Evolutionary conservation across 2,113 vertebrate genomes (phyloP).

Genomic region (Peromyscus polionotus): DNA sequence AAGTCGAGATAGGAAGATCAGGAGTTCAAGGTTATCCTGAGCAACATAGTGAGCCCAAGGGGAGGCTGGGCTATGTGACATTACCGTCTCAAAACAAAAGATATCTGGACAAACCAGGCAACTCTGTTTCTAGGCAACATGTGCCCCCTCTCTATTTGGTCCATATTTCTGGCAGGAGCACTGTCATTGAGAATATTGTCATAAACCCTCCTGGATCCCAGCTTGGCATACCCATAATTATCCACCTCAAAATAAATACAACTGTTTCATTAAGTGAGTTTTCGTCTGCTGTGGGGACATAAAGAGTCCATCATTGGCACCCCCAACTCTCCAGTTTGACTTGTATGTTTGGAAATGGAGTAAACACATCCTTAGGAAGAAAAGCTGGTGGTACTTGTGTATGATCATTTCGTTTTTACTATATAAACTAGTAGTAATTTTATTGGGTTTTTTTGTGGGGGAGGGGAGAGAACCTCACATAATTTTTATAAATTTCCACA

Average conservation of each 20-base stretch:
- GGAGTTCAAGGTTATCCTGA: background rate
- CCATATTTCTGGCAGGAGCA: slow-evolving; percentile 7
- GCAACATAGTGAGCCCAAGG: background rate
- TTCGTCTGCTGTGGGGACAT: too few relatives aligned
- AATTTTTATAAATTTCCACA: slow-evolving; percentile 24
- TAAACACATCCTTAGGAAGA: slow-evolving; percentile 31
- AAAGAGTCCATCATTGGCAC: background rate
- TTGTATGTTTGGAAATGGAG: slow-evolving; percentile 63
- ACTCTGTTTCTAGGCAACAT: background rate
- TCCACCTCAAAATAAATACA: slow-evolving; percentile 70
- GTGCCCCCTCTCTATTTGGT: background rate
- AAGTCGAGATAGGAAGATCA: background rate
- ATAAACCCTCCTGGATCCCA: slow-evolving; percentile 25
- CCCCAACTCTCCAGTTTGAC: slow-evolving; percentile 55
- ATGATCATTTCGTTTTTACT: background rate
- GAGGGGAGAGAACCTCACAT: background rate
- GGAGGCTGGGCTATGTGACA: background rate
- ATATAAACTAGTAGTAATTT: background rate
- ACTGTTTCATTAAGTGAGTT: too few relatives aligned
- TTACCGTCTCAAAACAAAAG: background rate
- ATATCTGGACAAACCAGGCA: background rate
- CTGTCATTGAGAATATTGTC: slow-evolving; percentile 42
- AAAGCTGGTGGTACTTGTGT: slow-evolving; percentile 31
- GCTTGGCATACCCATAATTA: slow-evolving; percentile 59
- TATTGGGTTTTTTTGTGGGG: background rate